These are phyloP conservation scores for Megaustenia siamemsis DNA, from an alignment of 2,888 invertebrate species.

Conservation along the genomic window DNA sequence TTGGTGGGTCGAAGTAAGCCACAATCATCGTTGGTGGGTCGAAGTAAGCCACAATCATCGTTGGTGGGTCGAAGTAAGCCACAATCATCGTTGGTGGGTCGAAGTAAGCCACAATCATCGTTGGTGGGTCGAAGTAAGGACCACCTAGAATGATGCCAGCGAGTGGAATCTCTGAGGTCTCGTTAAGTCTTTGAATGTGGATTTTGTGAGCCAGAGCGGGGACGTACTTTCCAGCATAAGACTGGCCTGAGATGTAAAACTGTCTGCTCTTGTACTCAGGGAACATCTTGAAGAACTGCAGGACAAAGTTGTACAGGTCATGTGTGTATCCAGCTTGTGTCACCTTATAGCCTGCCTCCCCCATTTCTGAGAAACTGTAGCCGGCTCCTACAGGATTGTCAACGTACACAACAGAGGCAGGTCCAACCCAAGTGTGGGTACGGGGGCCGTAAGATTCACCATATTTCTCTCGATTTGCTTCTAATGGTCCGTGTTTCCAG, in stretches of 20 bases:
- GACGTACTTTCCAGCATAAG: constrained; percentile 85
- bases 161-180: constrained; percentile 66
- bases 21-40: no score
- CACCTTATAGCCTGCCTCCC: constrained; percentile 80
- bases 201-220: constrained; percentile 85
- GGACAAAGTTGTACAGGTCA: constrained; percentile 81
- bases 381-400: constrained; percentile 96
- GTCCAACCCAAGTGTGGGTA: constrained; percentile 13
- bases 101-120: no score
- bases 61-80: no score
- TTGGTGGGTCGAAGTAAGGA: constrained; percentile 76
- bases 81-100: no score
- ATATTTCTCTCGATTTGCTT: not conserved
- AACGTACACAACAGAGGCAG: constrained; percentile 51
- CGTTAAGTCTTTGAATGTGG: constrained; percentile 64
- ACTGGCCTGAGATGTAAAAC: constrained; percentile 91
- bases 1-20: no score
- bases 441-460: not conserved
- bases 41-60: no score
- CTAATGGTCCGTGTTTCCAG: constrained; percentile 35
- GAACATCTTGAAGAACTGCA: constrained; percentile 91
- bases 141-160: constrained; percentile 77
- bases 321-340: constrained; percentile 86
- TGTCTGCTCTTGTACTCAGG: constrained; percentile 87
- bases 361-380: constrained; percentile 85